Evolutionary conservation across 1,140 invertebrate species (phyloP), one percentile per base, ranked within the genome.

Genomic region (Ptiloglossa arizonensis): DNA sequence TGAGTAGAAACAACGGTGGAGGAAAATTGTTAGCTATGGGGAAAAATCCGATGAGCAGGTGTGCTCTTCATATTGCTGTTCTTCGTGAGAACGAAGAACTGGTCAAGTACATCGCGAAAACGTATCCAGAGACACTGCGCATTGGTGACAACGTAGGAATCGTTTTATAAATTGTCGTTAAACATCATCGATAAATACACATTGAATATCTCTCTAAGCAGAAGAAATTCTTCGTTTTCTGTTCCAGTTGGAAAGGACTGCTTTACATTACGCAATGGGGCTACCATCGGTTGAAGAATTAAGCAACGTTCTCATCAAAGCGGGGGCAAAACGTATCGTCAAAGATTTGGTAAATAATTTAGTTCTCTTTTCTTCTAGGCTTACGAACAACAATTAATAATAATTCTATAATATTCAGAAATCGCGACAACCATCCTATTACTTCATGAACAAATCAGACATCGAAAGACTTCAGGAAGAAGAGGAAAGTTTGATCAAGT

Each of bases 361-460:
- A n/a, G n/a, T n/a, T n/a, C n/a, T 64, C n/a, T 62, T 2, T 27
- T 54, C 50, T 22, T 57, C 19, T 41, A 6, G 15, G 19, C 11
- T 0, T 13, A 24, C 1, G 0, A 5, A 6, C 56, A n/a, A n/a
- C 0, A 32, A 24, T 29, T 71, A 56, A 83, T 35, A 41, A 41
- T 13, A 56, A 22, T 44, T 1, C 32, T 24, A 71, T 52, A 50
- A 57, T 44, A 78, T 80, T 67, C 86, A 95, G 89, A 97, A 96
- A 94, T 97, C 96, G 69, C 94, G 97, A 62, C 96, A 97, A 87
- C 96, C 97, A 1, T 96, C 96, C n/a, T 98, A 97, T 90, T 98
- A 98, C 89, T 98, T 97, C 87, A 97, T 98, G 94, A 97, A 98
- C 87, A 97, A 97, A 91, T 95, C 96, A 13, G 97, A 98, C 79